These are phyloP conservation scores for Pipistrellus pipistrellus DNA, from an alignment of 2,797 vertebrate species.

Conservation along the genomic window DNA sequence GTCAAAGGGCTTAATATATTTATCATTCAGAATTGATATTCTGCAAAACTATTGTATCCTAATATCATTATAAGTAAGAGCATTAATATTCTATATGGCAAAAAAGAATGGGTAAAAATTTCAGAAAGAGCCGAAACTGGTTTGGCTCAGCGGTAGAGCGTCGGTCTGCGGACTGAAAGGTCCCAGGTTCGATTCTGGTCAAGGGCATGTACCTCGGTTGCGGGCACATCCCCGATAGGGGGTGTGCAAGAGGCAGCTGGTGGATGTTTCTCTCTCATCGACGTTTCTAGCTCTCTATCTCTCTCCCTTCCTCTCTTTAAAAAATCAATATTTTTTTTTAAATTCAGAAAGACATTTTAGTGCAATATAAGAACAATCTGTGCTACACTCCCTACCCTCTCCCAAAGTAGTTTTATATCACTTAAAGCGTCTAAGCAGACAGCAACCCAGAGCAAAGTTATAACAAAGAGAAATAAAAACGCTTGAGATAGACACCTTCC, in stretches of 20 bases:
- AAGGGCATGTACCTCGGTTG: no score
- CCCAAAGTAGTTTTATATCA: background rate
- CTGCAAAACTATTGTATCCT: background rate
- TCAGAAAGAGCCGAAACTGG: background rate
- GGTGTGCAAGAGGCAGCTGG: no score
- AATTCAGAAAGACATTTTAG: background rate
- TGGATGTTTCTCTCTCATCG: no score
- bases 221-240: no score
- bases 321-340: no score
- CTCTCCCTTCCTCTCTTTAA: no score
- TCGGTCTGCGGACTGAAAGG: no score
- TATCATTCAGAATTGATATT: background rate
- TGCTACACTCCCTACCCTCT: background rate
- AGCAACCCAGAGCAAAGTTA: background rate
- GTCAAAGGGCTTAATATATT: background rate
- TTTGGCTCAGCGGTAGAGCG: no score
- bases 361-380: background rate
- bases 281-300: no score
- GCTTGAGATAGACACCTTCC: background rate
- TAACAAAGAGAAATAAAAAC: slow-evolving; percentile 21
- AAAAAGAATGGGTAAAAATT: background rate
- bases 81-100: background rate
- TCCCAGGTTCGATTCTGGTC: no score
- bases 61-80: background rate
- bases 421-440: background rate